A percentile compares a stretch with the other conserved stretches of the same genome.
Evolutionary conservation across 2,113 vertebrate species (phyloP).

Genomic region (Copsychus sechellarum): DNA sequence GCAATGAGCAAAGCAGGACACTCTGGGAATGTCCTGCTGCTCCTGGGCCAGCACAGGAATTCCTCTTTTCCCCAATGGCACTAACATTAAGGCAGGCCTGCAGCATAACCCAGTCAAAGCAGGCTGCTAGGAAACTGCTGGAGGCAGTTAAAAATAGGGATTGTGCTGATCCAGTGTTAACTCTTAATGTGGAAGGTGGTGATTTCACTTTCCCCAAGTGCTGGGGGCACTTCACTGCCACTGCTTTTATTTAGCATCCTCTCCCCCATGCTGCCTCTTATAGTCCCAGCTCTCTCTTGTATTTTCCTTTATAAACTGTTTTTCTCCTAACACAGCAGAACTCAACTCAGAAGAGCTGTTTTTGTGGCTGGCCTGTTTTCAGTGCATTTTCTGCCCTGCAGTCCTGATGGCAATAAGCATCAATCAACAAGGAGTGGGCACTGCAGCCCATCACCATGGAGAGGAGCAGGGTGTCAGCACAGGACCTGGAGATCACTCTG

Average conservation of each 20-base stretch:
- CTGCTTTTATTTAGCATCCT: neutral
- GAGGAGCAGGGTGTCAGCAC: neutral
- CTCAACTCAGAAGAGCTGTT: neutral
- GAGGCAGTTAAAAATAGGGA: neutral
- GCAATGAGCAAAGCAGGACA: neutral
- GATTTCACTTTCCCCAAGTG: too few species aligned
- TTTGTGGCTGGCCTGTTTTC: neutral
- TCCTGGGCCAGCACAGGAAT: neutral
- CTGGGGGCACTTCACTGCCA: neutral
- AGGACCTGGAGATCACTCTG: neutral
- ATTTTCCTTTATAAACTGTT: neutral
- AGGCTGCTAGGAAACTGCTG: neutral
- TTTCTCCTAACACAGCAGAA: neutral
- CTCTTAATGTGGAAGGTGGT: neutral
- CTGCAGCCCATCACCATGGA: neutral
- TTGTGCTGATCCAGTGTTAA: neutral
- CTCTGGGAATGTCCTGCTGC: neutral
- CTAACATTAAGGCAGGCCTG: neutral
- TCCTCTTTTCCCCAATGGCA: conserved; percentile 29
- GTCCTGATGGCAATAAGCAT: neutral
- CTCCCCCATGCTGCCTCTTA: neutral
- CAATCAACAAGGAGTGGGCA: neutral
- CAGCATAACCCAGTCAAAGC: neutral
- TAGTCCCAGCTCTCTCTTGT: neutral
- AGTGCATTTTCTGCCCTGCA: neutral